These are phyloP conservation scores for Diprion similis DNA, from an alignment of 1,140 invertebrate genomes.

Conservation along the genomic window DNA sequence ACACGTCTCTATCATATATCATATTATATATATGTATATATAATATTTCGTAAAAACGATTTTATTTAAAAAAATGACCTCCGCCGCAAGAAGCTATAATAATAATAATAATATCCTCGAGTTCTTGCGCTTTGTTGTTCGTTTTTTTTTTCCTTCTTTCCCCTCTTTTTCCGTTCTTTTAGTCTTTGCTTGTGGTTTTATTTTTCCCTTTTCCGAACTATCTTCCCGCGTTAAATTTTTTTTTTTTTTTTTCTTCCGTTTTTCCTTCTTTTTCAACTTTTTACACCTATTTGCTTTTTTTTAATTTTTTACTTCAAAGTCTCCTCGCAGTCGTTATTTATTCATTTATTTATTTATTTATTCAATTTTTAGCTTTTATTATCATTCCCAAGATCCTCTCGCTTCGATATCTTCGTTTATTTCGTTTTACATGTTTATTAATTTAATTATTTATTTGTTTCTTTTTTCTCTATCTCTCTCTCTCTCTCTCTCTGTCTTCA, in stretches of 20 bases:
- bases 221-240: background rate
- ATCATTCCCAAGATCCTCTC: too few species aligned
- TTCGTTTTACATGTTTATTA: background rate
- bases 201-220: too few species aligned
- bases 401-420: too few species aligned
- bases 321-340: constrained; percentile 1
- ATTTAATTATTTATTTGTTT: background rate
- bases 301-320: background rate
- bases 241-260: background rate
- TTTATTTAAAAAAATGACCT: constrained; percentile 22
- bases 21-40: constrained; percentile 21
- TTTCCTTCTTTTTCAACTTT: background rate
- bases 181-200: too few species aligned
- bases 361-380: background rate
- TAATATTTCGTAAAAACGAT: constrained; percentile 32
- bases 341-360: constrained; percentile 12
- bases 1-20: too few species aligned
- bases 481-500: background rate
- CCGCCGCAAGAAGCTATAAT: background rate
- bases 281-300: too few species aligned
- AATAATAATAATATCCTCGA: too few species aligned
- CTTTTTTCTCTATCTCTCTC: background rate
- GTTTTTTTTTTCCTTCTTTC: background rate
- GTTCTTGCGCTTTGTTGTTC: too few species aligned
- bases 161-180: too few species aligned